phyloP scores from a whole-genome alignment of 2,888 invertebrate species.

The Drosophila anomalata region DNA sequence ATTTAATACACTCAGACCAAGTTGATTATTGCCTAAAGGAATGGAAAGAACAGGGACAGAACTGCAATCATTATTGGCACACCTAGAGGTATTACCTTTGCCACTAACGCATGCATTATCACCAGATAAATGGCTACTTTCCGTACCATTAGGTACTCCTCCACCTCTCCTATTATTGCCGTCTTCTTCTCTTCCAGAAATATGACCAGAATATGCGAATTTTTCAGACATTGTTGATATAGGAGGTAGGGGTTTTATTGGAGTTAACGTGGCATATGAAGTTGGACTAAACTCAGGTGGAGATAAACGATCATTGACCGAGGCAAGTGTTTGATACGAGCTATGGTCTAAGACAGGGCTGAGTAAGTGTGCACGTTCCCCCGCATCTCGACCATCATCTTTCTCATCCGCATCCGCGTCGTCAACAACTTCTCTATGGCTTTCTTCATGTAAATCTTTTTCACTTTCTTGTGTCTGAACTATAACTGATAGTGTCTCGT shows the following conservation, averaged over 20 bases:
- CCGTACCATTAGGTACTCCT: constrained; percentile 6
- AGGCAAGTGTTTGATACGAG: constrained; percentile 95
- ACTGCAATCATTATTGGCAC: constrained; percentile 90
- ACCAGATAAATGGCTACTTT: constrained; percentile 81
- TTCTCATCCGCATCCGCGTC: constrained; percentile 83
- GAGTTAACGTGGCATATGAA: constrained; percentile 97
- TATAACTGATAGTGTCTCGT: constrained; percentile 85
- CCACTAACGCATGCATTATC: constrained; percentile 15
- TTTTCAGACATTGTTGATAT: constrained; percentile 99
- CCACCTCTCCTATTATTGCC: constrained; percentile 13
- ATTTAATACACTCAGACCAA: constrained; percentile 86
- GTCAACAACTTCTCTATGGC: constrained; percentile 42
- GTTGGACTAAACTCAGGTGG: constrained; percentile 95
- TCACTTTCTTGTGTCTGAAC: constrained; percentile 85
- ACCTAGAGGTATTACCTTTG: constrained; percentile 84
- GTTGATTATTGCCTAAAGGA: constrained; percentile 58
- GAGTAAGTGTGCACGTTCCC: constrained; percentile 84
- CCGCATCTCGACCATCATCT: constrained; percentile 85
- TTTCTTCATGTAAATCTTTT: constrained; percentile 45
- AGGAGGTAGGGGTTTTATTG: constrained; percentile 97
- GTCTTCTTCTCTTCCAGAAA: constrained; percentile 51
- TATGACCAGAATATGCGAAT: constrained; percentile 88
- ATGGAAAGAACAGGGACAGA: constrained; percentile 55
- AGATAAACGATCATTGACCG: constrained; percentile 93
- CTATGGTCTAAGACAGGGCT: constrained; percentile 88